phyloP scores from a whole-genome alignment of 2,888 invertebrate species.

The Aphidoletes aphidimyza region DNA sequence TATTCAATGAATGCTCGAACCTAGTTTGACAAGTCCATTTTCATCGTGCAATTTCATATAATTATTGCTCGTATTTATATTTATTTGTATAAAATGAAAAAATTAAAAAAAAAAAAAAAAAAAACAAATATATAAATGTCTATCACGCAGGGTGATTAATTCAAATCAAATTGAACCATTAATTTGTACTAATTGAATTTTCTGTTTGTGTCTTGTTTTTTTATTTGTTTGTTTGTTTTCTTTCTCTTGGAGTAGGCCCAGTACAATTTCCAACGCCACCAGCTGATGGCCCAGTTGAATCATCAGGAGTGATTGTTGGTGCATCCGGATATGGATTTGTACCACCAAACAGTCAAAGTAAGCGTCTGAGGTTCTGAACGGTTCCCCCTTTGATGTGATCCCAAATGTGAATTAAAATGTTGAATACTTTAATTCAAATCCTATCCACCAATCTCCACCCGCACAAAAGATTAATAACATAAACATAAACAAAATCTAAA shows the following conservation, averaged over 20 bases:
- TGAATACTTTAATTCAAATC: not conserved
- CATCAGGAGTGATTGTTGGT: slow-evolving; percentile 84
- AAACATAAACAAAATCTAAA: not conserved
- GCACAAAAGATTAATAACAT: not conserved
- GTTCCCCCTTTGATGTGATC: not conserved
- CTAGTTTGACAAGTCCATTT: slow-evolving; percentile 6
- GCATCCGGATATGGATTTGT: slow-evolving; percentile 89
- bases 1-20: not conserved
- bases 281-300: slow-evolving; percentile 75
- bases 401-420: not conserved
- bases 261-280: slow-evolving; percentile 82
- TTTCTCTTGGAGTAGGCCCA: slow-evolving; percentile 72
- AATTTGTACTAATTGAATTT: slow-evolving; percentile 19
- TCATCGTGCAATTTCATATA: not conserved
- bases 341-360: slow-evolving; percentile 68
- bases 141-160: not conserved
- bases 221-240: too few species aligned
- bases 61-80: not conserved
- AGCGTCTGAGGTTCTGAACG: slow-evolving; percentile 21
- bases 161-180: slow-evolving; percentile 3
- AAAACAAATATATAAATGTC: too few species aligned
- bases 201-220: not conserved
- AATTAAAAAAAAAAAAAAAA: not conserved
- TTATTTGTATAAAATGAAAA: not conserved
- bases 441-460: not conserved